Evolutionary conservation across 2,113 vertebrate species (phyloP), one percentile per base, ranked within the genome.

Genomic region (Pseudorectes ferrugineus): DNA sequence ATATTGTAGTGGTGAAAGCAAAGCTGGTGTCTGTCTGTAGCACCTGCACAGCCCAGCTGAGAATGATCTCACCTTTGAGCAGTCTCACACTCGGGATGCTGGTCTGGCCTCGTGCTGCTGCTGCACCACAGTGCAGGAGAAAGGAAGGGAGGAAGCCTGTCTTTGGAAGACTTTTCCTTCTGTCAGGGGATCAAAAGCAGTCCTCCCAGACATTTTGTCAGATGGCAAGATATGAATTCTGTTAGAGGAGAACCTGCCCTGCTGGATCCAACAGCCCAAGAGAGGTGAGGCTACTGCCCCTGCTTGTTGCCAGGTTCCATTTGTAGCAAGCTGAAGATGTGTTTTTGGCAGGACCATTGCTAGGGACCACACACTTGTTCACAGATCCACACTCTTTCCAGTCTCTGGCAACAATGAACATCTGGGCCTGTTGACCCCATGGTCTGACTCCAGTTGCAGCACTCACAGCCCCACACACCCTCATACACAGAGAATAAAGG

Each of bases 381-480:
- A 0, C 23, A 43, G 19, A n/a, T 25, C 24, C 0, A 0, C 2
- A 1, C 15, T 63, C 23, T 19, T 43, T 68, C 36, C 38, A 59
- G 25, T 21, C 20, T 72, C 49, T 67, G 70, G 38, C 35, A 71
- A 25, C 25, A 16, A 16, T 2, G 21, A 46, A 66, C 17, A 20
- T 8, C 14, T 2, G 7, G 25, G 25, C 28, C 33, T 46, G 9
- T 4, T 82, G 65, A 17, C 28, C n/a, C 24, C 43, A 5, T 58
- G 29, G 11, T 71, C 35, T 58, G 33, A 49, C 20, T 67, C 10
- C 18, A 49, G 19, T 36, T 24, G 12, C 28, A 58, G 38, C 70
- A 14, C 35, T 90, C 52, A 6, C 2, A 29, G 21, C 18, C 13
- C 9, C 0, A 1, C n/a, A n/a, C 28, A 48, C 31, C 10, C 10